Conservation (phyloP, 2,113 vertebrate species). For the Fukomys damarensis region DNA sequence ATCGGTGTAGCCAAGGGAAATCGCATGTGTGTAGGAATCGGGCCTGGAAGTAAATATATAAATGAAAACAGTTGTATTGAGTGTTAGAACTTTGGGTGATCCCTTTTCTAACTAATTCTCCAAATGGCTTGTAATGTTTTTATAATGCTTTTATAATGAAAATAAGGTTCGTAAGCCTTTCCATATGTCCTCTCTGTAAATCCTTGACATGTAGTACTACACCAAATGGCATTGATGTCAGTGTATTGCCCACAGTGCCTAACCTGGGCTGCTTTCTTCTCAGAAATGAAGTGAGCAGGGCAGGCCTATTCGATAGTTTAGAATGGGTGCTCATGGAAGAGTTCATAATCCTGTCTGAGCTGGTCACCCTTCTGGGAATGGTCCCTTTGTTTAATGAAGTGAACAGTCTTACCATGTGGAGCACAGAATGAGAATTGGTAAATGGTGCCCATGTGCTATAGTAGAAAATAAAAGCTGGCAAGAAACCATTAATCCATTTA, state of each 20-base stretch:
- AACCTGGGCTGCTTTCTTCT: not conserved
- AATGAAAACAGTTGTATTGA: conserved; percentile 59
- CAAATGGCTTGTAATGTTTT: conserved; percentile 46
- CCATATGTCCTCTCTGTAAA: conserved; percentile 64
- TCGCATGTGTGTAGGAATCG: not conserved
- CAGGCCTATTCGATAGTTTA: not conserved
- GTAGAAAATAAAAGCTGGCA: conserved; percentile 42
- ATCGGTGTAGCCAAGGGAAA: not conserved
- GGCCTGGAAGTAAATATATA: conserved; percentile 21
- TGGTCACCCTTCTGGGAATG: not conserved
- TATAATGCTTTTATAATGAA: conserved; percentile 70
- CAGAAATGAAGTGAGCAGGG: not conserved
- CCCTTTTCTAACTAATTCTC: conserved; percentile 2
- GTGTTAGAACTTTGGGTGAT: conserved; percentile 40
- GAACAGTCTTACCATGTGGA: not conserved
- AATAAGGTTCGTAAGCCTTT: conserved; percentile 61
- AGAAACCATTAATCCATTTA: conserved; percentile 50
- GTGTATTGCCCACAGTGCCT: not conserved
- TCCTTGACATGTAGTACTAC: not conserved
- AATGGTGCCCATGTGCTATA: conserved; percentile 16
- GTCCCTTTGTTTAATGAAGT: conserved; percentile 29
- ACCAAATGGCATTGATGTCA: not conserved
- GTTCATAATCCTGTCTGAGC: not conserved
- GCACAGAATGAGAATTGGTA: not conserved
- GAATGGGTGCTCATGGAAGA: not conserved